Evolutionary conservation across 2,113 vertebrate genomes (phyloP), one percentile per base, ranked within the genome.

Genomic region (Rhabdornis inornatus): DNA sequence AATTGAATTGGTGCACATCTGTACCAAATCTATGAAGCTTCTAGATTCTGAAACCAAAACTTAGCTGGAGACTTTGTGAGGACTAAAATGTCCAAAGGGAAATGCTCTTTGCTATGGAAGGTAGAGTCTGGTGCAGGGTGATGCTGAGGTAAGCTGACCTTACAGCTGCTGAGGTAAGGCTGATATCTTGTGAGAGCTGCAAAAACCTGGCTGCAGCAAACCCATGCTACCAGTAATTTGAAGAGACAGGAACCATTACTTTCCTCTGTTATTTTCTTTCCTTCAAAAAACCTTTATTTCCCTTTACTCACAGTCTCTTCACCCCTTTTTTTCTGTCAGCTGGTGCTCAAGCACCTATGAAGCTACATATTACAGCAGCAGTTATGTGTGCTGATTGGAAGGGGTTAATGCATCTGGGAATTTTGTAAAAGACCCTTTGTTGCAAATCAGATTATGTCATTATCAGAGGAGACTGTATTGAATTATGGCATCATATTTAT

Each of bases 201-300:
- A 82, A 90, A 92, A 91, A 35, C 55, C 44, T 44, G 25, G 37
- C 52, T 69, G 24, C 37, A 60, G 71, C 39, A 96, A 91, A 95
- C 7, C 11, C 56, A 47, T 64, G 81, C 52, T 92, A 92, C 77
- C 7, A 24, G 61, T 97, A 96, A 98, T 97, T 56, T 92, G 94
- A 96, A 96, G 66, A 83, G 97, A 97, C 95, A 97, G 95, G 97
- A 98, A 84, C 91, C 84, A 96, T 98, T 98, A 96, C 49, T 96
- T 77, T 87, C 14, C 72, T 71, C 27, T 63, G 33, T 74, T 96
- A 55, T 91, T 95, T 94, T 95, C 44, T 94, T 96, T 91, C 75
- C 89, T 91, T 75, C 91, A 88, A 61, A 94, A 97, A 95, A 69
- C 27, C 44, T 95, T 55, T 61, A 31, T 92, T 96, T 97, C 50